A percentile compares a stretch with the other conserved stretches of the same genome.
phyloP scores from a whole-genome alignment of 1,140 invertebrate species.

The Hestina assimilis region DNA sequence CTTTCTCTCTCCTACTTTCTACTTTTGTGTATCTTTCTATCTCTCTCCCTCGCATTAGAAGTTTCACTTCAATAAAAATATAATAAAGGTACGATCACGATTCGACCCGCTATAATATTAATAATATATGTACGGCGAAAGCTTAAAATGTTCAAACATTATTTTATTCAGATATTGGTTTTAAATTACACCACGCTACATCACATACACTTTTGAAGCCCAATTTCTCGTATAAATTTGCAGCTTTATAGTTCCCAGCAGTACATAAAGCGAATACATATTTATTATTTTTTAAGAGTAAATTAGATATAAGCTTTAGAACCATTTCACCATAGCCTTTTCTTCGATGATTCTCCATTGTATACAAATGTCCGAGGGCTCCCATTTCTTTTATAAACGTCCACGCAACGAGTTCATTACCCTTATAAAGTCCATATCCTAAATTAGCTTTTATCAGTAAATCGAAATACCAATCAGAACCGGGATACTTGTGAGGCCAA shows the following conservation, averaged over 20 bases:
- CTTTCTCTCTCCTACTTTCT: no score
- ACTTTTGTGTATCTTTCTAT: no score
- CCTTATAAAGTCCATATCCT: conserved; percentile 41
- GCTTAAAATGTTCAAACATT: not conserved
- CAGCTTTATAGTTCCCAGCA: conserved; percentile 32
- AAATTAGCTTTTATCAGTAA: conserved; percentile 37
- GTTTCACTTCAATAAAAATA: no score
- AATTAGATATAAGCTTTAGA: conserved; percentile 40
- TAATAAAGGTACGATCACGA: no score
- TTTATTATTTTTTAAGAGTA: conserved; percentile 31
- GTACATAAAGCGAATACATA: conserved; percentile 39
- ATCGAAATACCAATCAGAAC: conserved; percentile 38
- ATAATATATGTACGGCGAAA: no score
- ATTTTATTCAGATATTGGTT: not conserved
- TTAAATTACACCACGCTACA: conserved; percentile 31
- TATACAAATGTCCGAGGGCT: conserved; percentile 39
- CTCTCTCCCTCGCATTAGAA: no score
- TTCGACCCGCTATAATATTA: no score
- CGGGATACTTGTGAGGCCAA: conserved; percentile 40
- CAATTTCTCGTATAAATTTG: conserved; percentile 43
- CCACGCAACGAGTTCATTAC: conserved; percentile 39
- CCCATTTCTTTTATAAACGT: conserved; percentile 42
- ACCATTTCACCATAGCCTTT: conserved; percentile 41
- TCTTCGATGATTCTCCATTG: conserved; percentile 40
- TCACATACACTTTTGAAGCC: conserved; percentile 28